Conservation (phyloP, 2,113 vertebrate species). For the Carassius carassius region DNA sequence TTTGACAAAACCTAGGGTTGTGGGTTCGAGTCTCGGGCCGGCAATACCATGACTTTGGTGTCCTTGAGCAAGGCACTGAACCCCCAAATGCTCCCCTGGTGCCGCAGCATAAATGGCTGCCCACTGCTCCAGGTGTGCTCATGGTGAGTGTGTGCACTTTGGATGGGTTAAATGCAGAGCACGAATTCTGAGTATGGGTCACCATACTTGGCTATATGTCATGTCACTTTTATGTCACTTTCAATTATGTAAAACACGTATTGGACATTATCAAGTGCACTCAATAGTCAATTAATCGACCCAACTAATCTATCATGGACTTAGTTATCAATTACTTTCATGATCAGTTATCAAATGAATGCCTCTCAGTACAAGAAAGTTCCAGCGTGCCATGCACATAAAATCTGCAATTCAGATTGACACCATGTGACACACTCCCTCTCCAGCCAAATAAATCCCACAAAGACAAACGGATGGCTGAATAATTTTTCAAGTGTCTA, state of each 20-base stretch:
- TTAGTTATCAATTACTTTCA: neutral
- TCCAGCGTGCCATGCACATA: neutral
- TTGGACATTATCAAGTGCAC: neutral
- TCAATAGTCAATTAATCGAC: neutral
- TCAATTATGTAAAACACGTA: neutral
- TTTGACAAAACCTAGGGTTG: too few species aligned
- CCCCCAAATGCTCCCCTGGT: too few species aligned
- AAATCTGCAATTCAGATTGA: slow-evolving; percentile 1
- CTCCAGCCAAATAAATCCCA: neutral
- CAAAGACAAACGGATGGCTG: slow-evolving; percentile 7
- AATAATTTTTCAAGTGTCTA: slow-evolving; percentile 14
- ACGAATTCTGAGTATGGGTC: too few species aligned
- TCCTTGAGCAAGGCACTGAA: too few species aligned
- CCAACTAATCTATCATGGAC: neutral
- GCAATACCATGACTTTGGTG: too few species aligned
- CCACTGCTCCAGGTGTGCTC: too few species aligned
- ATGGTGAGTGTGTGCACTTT: too few species aligned
- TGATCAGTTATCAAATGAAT: neutral
- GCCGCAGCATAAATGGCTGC: too few species aligned
- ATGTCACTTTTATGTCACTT: neutral
- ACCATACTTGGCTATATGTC: too few species aligned
- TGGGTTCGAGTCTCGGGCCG: too few species aligned
- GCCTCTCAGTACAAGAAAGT: neutral
- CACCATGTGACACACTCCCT: slow-evolving; percentile 1
- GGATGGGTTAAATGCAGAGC: too few species aligned